Conservation (phyloP, 2,888 invertebrate genomes). For the Sarcophaga variegata region DNA sequence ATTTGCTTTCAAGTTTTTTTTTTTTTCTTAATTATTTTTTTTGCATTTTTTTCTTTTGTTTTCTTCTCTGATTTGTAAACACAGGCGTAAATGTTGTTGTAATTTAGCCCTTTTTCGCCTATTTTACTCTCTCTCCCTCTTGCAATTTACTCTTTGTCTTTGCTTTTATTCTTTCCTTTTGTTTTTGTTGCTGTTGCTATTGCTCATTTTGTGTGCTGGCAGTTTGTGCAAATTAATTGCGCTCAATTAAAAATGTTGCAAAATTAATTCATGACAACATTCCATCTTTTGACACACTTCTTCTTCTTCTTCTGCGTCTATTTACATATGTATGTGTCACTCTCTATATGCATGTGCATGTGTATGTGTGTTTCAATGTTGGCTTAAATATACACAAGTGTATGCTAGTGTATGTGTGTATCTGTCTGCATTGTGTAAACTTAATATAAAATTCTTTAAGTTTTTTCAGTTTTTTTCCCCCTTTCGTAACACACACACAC, state of each 20-base stretch:
- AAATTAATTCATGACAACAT: conserved; percentile 77
- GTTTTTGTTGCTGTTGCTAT: not conserved
- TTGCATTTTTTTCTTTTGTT: no score
- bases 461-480: not conserved
- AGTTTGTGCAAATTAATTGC: conserved; percentile 79
- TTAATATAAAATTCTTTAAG: conserved; percentile 57
- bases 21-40: no score
- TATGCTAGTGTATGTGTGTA: conserved; percentile 1
- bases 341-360: not conserved
- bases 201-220: conserved; percentile 13
- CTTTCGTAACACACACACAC: not conserved
- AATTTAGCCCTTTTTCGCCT: not conserved
- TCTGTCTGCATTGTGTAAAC: conserved; percentile 39
- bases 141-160: not conserved
- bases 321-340: not conserved
- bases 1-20: no score
- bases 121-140: not conserved
- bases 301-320: conserved; percentile 4
- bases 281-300: conserved; percentile 67
- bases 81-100: no score
- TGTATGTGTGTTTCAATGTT: not conserved
- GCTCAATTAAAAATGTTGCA: conserved; percentile 81
- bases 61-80: no score
- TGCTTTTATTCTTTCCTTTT: not conserved
- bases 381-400: conserved; percentile 13